These are phyloP conservation scores for Propithecus deckenii DNA, from an alignment of 2,797 vertebrate species.

Conservation along the genomic window DNA sequence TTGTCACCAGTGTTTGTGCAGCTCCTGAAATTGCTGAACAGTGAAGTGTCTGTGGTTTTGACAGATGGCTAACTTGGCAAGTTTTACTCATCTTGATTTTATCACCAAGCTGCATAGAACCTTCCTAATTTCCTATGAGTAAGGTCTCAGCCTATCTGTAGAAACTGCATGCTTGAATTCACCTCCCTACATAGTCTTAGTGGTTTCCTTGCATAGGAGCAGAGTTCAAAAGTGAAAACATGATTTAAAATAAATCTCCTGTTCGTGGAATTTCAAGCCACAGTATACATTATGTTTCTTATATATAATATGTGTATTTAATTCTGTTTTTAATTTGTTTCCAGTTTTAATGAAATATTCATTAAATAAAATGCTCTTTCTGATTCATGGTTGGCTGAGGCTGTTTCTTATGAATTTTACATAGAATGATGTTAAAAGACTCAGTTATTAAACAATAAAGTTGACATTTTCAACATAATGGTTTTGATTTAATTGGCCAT, in stretches of 20 bases:
- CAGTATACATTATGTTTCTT: neutral
- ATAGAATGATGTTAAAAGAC: neutral
- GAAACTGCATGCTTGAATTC: conserved; percentile 75
- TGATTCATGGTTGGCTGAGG: neutral
- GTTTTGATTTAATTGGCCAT: conserved; percentile 35
- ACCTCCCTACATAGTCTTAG: conserved; percentile 51
- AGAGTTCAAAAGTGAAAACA: conserved; percentile 52
- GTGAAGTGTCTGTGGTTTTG: conserved; percentile 80
- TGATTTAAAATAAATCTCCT: conserved; percentile 27
- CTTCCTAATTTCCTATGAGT: conserved; percentile 81
- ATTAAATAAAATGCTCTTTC: neutral
- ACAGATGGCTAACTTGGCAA: conserved; percentile 84
- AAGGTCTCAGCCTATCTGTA: conserved; percentile 63
- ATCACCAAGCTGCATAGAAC: conserved; percentile 76
- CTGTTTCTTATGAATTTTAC: neutral
- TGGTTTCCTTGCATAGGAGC: conserved; percentile 73
- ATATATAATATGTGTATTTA: neutral
- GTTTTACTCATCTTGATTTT: conserved; percentile 77
- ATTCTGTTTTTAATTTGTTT: neutral
- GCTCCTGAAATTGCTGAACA: conserved; percentile 81
- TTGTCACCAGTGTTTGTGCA: conserved; percentile 81
- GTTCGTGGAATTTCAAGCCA: neutral
- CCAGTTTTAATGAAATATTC: conserved; percentile 12
- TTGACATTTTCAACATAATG: neutral
- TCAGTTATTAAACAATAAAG: conserved; percentile 2